A percentile compares a stretch with the other conserved stretches of the same genome.
Conservation (phyloP, 2,888 invertebrate genomes). For the Hirudinaria manillensis region DNA sequence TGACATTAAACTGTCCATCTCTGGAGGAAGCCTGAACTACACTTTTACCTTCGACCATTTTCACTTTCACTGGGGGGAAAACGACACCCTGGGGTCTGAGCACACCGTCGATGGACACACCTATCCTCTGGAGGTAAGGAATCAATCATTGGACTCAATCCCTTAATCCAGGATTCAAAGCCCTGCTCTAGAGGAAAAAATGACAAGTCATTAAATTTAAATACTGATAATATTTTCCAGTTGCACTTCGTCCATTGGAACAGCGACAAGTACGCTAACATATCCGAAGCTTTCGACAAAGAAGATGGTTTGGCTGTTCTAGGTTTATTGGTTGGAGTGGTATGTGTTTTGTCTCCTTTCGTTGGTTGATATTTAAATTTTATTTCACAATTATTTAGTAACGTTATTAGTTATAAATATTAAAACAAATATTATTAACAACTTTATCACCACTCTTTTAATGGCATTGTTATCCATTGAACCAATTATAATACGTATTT, state of each 20-base stretch:
- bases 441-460: too few species aligned
- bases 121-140: not conserved
- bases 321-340: not conserved
- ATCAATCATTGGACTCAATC: too few species aligned
- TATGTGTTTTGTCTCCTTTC: not conserved
- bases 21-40: constrained; percentile 10
- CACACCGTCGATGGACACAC: not conserved
- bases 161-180: too few species aligned
- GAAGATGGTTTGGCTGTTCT: not conserved
- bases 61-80: constrained; percentile 16
- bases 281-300: not conserved
- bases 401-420: not conserved
- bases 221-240: not conserved
- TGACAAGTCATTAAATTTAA: not conserved
- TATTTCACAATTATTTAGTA: not conserved
- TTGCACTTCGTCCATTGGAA: constrained; percentile 22
- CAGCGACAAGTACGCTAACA: not conserved
- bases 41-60: not conserved
- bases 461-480: too few species aligned
- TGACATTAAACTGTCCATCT: not conserved
- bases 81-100: not conserved
- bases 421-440: too few species aligned
- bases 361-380: not conserved
- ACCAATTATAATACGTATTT: too few species aligned
- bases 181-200: not conserved